Base-by-base conservation (phyloP, 2,888 invertebrate genomes). In the Sphinx pinastri region DNA sequence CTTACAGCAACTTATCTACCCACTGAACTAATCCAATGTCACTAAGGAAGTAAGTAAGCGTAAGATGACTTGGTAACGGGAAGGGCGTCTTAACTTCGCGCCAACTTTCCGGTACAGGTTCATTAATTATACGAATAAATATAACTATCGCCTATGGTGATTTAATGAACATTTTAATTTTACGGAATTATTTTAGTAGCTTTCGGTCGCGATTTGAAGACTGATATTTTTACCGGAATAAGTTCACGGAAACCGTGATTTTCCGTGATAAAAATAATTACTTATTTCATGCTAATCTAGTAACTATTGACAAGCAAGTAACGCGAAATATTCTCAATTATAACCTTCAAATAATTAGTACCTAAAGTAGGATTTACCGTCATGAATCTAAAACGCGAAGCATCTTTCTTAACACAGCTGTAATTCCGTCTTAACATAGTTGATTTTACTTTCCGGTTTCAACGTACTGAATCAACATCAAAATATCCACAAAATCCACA, bases 1-100 rank as follows among this genome's bases (percentile, higher is more conserved):
- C 77, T 82, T 82, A 76, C 77, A 76, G 74, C 75, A 83, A 83
- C 80, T 84, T 76, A n/a, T n/a, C n/a, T n/a, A n/a, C 80, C 79
- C 47, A 77, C 80, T 77, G 71, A 77, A 78, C 75, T 77, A 79
- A 80, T 79, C 77, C 74, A 74, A 74, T 78, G 79, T 73, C 76
- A 75, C 76, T 75, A 71, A 75, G 76, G 75, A 77, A 78, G 76
- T 78, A 73, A 74, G 75, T 77, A 77, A 81, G 79, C 82, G 79
- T 83, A 81, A 84, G 83, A 83, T 79, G 76, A 81, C 76, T 79
- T 79, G 76, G 79, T 73, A 78, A 80, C 60, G 80, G 76, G 80
- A 79, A 80, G 79, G 78, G 79, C 74, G 75, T 72, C 73, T 73
- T 68, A 81, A 80, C 77, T 81, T 79, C 67, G 19, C 63, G 19